Percentiles rank a stretch among this genome's conserved stretches.
phyloP scores from a whole-genome alignment of 2,797 vertebrate genomes.

The Rallus crepitans region DNA sequence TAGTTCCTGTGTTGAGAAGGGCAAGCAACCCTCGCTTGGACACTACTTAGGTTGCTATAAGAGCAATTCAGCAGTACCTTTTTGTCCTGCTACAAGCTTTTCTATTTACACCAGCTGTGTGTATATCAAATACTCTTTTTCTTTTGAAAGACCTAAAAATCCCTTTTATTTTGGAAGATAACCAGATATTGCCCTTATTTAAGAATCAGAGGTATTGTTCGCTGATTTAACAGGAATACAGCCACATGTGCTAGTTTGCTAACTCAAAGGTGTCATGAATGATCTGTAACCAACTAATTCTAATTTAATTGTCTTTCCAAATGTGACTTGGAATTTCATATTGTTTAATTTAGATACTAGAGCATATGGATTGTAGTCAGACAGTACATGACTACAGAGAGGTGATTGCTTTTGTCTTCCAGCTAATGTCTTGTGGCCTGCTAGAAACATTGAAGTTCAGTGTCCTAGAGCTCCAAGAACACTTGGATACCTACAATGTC shows the following conservation, averaged over 20 bases:
- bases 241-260: background rate
- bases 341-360: background rate
- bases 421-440: conserved; percentile 95
- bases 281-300: background rate
- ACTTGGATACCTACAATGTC: conserved; percentile 95
- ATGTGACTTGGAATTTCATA: background rate
- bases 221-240: background rate
- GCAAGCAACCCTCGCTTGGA: background rate
- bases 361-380: background rate
- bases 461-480: conserved; percentile 97
- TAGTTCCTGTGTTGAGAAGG: background rate
- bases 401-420: conserved; percentile 57
- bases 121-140: background rate
- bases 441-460: conserved; percentile 97
- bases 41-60: background rate
- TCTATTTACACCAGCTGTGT: background rate
- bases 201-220: background rate
- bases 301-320: background rate
- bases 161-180: background rate
- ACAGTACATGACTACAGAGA: background rate
- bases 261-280: background rate
- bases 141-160: background rate
- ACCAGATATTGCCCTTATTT: background rate
- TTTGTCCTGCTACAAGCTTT: background rate
- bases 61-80: background rate